Evolutionary conservation across 2,888 invertebrate species (phyloP).

Genomic region (Panorpa germanica): DNA sequence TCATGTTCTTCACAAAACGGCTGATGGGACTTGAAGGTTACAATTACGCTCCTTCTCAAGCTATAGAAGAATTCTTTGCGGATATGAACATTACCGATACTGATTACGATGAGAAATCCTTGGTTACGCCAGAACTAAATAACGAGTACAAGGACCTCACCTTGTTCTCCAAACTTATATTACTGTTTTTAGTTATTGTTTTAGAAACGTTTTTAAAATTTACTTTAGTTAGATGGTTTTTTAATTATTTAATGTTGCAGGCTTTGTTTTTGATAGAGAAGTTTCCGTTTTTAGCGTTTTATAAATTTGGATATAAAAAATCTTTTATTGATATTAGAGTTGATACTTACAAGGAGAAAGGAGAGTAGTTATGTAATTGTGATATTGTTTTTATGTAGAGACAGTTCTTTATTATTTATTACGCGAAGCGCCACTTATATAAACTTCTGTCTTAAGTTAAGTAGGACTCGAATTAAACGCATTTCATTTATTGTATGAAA

Average conservation of each 20-base stretch:
- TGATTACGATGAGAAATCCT: slow-evolving; percentile 4
- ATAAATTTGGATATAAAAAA: slow-evolving; percentile 37
- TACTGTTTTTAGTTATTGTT: slow-evolving; percentile 19
- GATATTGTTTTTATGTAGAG: no score
- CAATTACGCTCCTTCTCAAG: slow-evolving; percentile 23
- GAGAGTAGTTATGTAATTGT: no score
- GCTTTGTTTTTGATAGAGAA: slow-evolving; percentile 40
- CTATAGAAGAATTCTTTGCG: slow-evolving; percentile 22
- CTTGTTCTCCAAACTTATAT: slow-evolving; percentile 24
- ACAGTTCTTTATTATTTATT: no score
- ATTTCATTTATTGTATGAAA: no score
- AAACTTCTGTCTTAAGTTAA: no score
- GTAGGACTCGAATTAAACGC: no score
- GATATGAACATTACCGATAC: slow-evolving; percentile 20
- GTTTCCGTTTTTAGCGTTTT: slow-evolving; percentile 49
- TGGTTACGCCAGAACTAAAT: slow-evolving; percentile 3
- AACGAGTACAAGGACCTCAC: slow-evolving; percentile 24
- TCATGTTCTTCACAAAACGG: slow-evolving; percentile 33
- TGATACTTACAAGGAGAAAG: no score
- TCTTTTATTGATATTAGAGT: no score
- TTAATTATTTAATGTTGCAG: slow-evolving; percentile 38
- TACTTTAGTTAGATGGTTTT: slow-evolving; percentile 32
- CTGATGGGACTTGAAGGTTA: slow-evolving; percentile 36
- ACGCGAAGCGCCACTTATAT: no score
- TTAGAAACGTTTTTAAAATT: slow-evolving; percentile 25